A percentile compares a stretch with the other conserved stretches of the same genome.
phyloP scores from a whole-genome alignment of 2,113 vertebrate genomes.

The Psammodynastes pulverulentus region DNA sequence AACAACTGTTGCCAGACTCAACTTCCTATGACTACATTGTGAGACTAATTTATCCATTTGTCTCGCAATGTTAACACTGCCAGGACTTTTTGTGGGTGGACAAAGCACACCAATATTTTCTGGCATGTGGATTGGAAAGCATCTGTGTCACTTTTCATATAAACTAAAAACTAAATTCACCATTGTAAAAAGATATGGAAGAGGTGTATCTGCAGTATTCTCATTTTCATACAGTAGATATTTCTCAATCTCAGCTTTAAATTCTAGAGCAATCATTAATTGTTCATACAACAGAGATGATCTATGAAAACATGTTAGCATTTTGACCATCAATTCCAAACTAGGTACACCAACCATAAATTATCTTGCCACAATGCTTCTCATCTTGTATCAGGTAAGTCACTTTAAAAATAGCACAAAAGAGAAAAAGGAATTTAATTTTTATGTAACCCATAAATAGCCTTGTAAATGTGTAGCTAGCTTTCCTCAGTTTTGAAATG shows the following conservation, averaged over 20 bases:
- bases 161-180: conserved; percentile 47
- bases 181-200: conserved; percentile 52
- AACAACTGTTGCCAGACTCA: background rate
- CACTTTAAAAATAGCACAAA: conserved; percentile 52
- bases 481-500: conserved; percentile 30
- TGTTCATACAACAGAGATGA: background rate
- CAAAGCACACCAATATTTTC: conserved; percentile 23
- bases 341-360: conserved; percentile 27
- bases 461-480: conserved; percentile 14
- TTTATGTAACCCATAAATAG: conserved; percentile 25
- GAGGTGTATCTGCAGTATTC: conserved; percentile 59
- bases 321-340: conserved; percentile 34
- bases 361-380: conserved; percentile 45
- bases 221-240: conserved; percentile 71
- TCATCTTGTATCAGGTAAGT: conserved; percentile 73
- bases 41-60: background rate
- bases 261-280: conserved; percentile 53
- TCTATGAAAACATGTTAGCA: conserved; percentile 22
- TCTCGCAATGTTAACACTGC: background rate
- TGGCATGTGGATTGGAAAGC: conserved; percentile 63
- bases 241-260: conserved; percentile 56
- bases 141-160: conserved; percentile 70
- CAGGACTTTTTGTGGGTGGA: background rate
- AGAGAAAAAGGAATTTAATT: conserved; percentile 41
- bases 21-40: conserved; percentile 3